Conservation (phyloP, 2,888 invertebrate species). For the Rapana venosa region DNA sequence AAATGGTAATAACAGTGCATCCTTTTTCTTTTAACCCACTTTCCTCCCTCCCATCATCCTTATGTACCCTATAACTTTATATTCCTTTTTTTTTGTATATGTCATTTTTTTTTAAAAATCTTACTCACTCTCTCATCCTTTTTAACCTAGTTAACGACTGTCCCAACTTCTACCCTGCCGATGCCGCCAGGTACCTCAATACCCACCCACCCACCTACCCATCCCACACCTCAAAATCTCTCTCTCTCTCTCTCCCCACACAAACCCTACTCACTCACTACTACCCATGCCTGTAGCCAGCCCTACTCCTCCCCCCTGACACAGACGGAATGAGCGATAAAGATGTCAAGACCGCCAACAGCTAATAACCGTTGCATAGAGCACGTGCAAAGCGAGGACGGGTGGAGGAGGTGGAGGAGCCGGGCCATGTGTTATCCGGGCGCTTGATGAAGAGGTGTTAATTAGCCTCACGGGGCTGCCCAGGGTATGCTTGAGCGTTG, state of each 20-base stretch:
- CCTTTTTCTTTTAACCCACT: too few relatives aligned
- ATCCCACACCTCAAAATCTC: not conserved
- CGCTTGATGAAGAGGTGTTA: slow-evolving; percentile 41
- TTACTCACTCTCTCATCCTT: too few relatives aligned
- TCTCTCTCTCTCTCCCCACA: not conserved
- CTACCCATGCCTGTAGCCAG: not conserved
- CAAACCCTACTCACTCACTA: not conserved
- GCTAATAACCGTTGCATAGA: slow-evolving; percentile 39
- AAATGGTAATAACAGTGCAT: too few relatives aligned
- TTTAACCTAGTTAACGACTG: too few relatives aligned
- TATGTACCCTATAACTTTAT: too few relatives aligned
- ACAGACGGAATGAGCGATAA: slow-evolving; percentile 40
- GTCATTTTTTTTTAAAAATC: too few relatives aligned
- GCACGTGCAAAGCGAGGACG: slow-evolving; percentile 27
- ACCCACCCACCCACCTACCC: not conserved
- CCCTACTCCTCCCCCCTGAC: not conserved
- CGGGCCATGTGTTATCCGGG: slow-evolving; percentile 37
- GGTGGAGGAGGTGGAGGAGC: too few relatives aligned
- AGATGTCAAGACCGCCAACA: slow-evolving; percentile 33
- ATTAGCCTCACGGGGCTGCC: slow-evolving; percentile 21
- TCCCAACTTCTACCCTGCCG: too few relatives aligned
- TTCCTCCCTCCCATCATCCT: too few relatives aligned
- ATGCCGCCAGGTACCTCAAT: too few relatives aligned
- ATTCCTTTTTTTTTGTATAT: too few relatives aligned
- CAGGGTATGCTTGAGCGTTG: not conserved